Conservation (phyloP, 2,113 vertebrate genomes). For the Sisor rabdophorus region DNA sequence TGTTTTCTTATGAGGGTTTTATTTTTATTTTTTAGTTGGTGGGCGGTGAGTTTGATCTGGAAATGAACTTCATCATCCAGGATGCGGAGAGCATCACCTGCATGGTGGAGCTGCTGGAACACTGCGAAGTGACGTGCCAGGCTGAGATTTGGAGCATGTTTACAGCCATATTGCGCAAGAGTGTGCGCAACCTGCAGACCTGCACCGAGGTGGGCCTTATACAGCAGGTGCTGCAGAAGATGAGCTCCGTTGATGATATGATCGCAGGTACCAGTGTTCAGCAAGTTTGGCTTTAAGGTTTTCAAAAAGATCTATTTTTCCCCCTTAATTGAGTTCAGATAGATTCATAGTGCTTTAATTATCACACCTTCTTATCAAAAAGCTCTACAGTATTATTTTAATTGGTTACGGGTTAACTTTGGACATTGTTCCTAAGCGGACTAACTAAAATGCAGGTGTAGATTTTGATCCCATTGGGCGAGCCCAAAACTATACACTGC, state of each 20-base stretch:
- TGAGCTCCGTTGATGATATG: slow-evolving; percentile 97
- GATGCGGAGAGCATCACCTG: slow-evolving; percentile 97
- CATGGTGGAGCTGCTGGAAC: slow-evolving; percentile 97
- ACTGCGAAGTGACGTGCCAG: slow-evolving; percentile 97
- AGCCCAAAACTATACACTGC: too few relatives aligned
- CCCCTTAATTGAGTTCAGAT: too few relatives aligned
- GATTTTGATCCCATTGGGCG: not conserved
- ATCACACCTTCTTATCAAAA: too few relatives aligned
- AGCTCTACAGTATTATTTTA: too few relatives aligned
- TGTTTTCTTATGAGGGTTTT: not conserved
- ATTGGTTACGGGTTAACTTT: not conserved
- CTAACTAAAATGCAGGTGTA: not conserved
- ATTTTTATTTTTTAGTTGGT: slow-evolving; percentile 77
- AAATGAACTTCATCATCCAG: slow-evolving; percentile 99
- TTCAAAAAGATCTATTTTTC: not conserved
- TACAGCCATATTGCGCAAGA: slow-evolving; percentile 96
- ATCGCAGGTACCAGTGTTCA: slow-evolving; percentile 81
- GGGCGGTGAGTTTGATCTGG: slow-evolving; percentile 97
- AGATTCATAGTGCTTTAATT: too few relatives aligned
- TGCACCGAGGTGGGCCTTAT: slow-evolving; percentile 98
- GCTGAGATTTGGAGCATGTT: slow-evolving; percentile 99
- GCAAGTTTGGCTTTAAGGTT: not conserved
- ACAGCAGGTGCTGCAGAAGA: slow-evolving; percentile 94
- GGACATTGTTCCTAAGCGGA: not conserved
- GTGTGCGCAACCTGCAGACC: slow-evolving; percentile 97